Percentiles rank a stretch among this genome's conserved stretches.
These are phyloP conservation scores for Euthynnus affinis DNA, from an alignment of 2,797 vertebrate genomes.

Conservation along the genomic window DNA sequence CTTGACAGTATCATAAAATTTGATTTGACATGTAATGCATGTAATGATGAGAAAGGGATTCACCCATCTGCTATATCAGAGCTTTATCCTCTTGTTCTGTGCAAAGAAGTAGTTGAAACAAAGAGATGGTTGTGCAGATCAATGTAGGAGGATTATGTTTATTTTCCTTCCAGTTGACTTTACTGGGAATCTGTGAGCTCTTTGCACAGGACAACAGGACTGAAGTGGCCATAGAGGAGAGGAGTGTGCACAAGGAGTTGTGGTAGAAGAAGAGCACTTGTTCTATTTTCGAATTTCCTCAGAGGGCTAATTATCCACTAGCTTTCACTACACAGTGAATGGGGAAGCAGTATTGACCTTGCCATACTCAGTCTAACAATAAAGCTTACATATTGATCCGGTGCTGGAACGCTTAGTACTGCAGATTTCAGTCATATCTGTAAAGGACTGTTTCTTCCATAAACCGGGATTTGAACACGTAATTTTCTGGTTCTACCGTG, in stretches of 20 bases:
- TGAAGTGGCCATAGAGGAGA: constrained; percentile 3
- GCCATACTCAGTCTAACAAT: not conserved
- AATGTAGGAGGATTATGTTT: constrained; percentile 35
- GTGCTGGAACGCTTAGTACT: constrained; percentile 4
- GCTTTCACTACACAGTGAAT: constrained; percentile 14
- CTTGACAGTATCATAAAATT: not conserved
- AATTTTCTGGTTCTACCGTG: constrained; percentile 28
- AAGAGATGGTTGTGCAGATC: constrained; percentile 24
- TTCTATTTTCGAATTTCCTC: constrained; percentile 9
- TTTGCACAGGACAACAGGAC: not conserved
- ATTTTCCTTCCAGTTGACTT: constrained; percentile 9
- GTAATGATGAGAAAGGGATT: not conserved
- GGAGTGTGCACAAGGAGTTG: constrained; percentile 4
- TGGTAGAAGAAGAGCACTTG: not conserved
- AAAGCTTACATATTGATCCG: constrained; percentile 19
- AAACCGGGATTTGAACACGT: constrained; percentile 55
- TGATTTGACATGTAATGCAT: constrained; percentile 18
- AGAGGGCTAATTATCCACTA: constrained; percentile 22
- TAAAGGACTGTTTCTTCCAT: constrained; percentile 11
- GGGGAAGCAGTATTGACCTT: not conserved
- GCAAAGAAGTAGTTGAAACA: constrained; percentile 30
- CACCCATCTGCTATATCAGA: constrained; percentile 20
- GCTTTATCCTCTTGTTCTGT: constrained; percentile 17
- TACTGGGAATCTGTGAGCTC: not conserved
- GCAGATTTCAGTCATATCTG: constrained; percentile 13